Evolutionary conservation across 2,797 vertebrate species (phyloP), one percentile per base, ranked within the genome.

Genomic region (Hydrolagus colliei): DNA sequence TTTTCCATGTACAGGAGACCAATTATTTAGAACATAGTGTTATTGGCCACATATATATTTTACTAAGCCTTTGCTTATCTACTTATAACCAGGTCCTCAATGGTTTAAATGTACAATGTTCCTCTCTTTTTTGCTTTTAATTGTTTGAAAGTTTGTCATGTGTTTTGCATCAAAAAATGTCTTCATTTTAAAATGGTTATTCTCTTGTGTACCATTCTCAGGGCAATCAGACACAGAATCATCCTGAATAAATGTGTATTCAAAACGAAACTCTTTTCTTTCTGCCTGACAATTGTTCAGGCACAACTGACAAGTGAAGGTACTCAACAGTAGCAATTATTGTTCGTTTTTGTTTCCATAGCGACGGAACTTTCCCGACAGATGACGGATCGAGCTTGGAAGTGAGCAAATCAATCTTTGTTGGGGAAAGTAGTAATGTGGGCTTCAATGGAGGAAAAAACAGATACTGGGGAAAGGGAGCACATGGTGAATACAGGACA

Each of bases 401-500:
- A 88, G 90, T 91, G 41, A 73, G 89, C 18, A 9, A 0, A 73
- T 93, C 92, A 76, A 86, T 91, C 88, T 92, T 91, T 87, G 87
- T 90, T 86, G 92, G 92, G 63, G 90, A 92, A 88, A 92, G 89
- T 86, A 90, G 88, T 82, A 92, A 90, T 79, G 79, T 88, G 79
- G 91, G 91, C 35, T 91, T 88, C 12, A 87, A 89, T 52, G 87
- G 92, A 86, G 89, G 90, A 84, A 91, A 89, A 86, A 93, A 91
- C 88, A 92, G 89, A 89, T 92, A 92, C 87, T 92, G 92, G 89
- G 91, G 90, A 27, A 90, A 86, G 86, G 92, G 90, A 59, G 87
- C 89, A 73, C 87, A 89, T 2, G 90, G 90, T 86, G 90, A 91
- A 86, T 88, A 89, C 79, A 89, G 92, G 87, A 90, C 91, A 1